Base-by-base conservation (phyloP, 2,888 invertebrate species). In the Syritta pipiens region DNA sequence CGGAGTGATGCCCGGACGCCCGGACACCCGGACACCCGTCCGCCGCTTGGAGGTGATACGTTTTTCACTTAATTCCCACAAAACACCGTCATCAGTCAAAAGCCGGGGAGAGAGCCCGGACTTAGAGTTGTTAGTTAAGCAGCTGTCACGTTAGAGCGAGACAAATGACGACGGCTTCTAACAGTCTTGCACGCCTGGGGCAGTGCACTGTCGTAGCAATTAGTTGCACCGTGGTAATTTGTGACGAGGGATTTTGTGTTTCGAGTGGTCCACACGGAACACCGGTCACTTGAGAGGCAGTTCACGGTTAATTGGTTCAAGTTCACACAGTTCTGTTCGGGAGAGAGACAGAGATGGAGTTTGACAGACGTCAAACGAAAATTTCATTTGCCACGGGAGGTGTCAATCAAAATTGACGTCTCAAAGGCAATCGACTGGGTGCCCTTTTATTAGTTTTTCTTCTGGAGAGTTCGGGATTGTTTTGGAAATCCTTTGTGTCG, bases 171-270 rank as follows among this genome's bases (percentile, higher is more conserved):
- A 55, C 51, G 51, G 32, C 40, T 35, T 30, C 59, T 49, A 17
- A 42, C 26, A 10, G 24, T 37, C 57, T 63, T 48, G 55, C 48
- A 65, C 51, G 65, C 77, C 65, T 28, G 22, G 0, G 30, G 65
- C 30, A 30, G 19, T 46, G 28, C 69, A 71, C 59, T 51, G 59
- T 42, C 26, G 37, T 51, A 59, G 65, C 77, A 77, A 77, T 77
- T 77, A 77, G 77, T 77, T 77, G 65, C 65, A 77, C 30, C 65
- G 65, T 65, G 71, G 77, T 77, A 77, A 77, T 77, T 77, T 72
- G 42, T 65, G 51, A 59, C 71, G 35, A 46, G 2, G 10, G 4
- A 40, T 40, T 19, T 17, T 19, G 17, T 4, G 7, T n/a, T 22
- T 17, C 2, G 1, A 75, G 68, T 75, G 60, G 60, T 60, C 32